A percentile compares a stretch with the other conserved stretches of the same genome.
Conservation (phyloP, 2,888 invertebrate species). For the Meiosimyza platycephala region DNA sequence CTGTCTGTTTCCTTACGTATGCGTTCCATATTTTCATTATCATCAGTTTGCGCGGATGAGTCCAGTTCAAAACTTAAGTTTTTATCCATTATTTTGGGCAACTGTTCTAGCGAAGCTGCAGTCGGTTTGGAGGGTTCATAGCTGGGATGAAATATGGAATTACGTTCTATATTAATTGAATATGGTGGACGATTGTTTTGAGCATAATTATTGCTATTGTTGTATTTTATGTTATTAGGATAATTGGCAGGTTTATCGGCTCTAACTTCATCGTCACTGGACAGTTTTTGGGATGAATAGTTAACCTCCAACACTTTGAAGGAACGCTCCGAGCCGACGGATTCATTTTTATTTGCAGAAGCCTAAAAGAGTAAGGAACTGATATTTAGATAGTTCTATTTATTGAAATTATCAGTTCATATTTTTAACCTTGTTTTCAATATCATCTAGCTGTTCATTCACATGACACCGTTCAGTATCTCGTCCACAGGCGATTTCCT, state of each 20-base stretch:
- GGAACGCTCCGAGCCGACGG: slow-evolving; percentile 41
- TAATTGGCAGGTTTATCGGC: background rate
- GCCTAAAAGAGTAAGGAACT: background rate
- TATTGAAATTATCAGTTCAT: background rate
- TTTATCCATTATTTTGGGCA: slow-evolving; percentile 45
- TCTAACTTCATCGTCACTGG: background rate
- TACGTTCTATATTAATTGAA: slow-evolving; percentile 58
- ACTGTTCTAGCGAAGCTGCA: slow-evolving; percentile 41
- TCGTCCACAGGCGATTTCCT: slow-evolving; percentile 58
- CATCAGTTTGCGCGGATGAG: slow-evolving; percentile 47
- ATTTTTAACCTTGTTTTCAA: slow-evolving; percentile 4
- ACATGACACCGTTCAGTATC: slow-evolving; percentile 54
- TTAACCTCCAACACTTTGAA: slow-evolving; percentile 50
- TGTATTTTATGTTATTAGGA: background rate
- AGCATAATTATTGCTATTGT: slow-evolving; percentile 38
- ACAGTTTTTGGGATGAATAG: slow-evolving; percentile 38
- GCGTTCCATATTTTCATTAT: slow-evolving; percentile 54
- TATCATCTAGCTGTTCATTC: slow-evolving; percentile 47
- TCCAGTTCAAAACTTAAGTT: slow-evolving; percentile 51
- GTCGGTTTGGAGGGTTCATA: slow-evolving; percentile 45
- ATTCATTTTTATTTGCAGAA: background rate
- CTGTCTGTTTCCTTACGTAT: slow-evolving; percentile 59
- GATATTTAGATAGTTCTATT: background rate
- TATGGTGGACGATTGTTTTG: slow-evolving; percentile 45
- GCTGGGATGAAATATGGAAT: slow-evolving; percentile 59